Conservation (phyloP, 2,888 invertebrate genomes). For the Chaitophorus viminalis region DNA sequence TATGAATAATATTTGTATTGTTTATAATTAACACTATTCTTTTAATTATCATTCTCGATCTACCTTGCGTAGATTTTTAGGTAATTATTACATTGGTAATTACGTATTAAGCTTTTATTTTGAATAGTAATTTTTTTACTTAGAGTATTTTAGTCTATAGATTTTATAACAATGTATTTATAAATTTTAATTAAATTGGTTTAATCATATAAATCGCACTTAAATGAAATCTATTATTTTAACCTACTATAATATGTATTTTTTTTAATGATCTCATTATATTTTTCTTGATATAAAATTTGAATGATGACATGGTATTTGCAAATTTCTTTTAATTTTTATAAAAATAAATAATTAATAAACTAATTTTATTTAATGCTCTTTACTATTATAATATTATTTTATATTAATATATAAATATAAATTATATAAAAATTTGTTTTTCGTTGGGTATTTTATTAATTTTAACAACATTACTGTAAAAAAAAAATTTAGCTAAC, state of each 20-base stretch:
- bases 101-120: not conserved
- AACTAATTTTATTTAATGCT: not conserved
- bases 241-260: not conserved
- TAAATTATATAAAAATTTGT: too few relatives aligned
- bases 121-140: too few relatives aligned
- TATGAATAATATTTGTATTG: not conserved
- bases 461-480: too few relatives aligned
- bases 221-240: not conserved
- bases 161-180: not conserved
- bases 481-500: too few relatives aligned
- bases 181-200: not conserved
- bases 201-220: not conserved
- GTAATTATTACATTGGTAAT: not conserved
- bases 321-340: not conserved
- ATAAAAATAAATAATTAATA: not conserved
- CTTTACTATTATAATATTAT: not conserved
- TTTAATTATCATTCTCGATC: not conserved
- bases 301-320: not conserved
- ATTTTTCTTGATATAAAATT: not conserved
- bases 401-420: too few relatives aligned
- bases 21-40: not conserved
- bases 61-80: constrained; percentile 7
- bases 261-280: not conserved
- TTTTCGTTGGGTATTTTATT: too few relatives aligned
- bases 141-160: not conserved